Evolutionary conservation across 2,113 vertebrate genomes (phyloP).

Genomic region (Mohoua ochrocephala): DNA sequence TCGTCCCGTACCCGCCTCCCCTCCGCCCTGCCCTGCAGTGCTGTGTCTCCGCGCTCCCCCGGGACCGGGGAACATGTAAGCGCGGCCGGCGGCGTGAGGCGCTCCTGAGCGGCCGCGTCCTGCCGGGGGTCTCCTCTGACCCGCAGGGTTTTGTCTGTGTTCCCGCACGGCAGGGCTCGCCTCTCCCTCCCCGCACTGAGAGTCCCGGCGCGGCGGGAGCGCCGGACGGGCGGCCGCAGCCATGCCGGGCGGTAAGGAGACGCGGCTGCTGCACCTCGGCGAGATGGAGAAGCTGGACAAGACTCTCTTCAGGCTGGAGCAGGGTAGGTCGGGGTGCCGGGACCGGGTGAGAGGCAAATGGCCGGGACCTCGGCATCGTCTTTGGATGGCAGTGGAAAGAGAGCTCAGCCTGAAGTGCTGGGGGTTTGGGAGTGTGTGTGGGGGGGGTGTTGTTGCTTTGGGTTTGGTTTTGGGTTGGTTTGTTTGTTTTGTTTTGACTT

Average conservation of each 20-base stretch:
- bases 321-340: slow-evolving; percentile 70
- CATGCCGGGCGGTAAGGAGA: slow-evolving; percentile 75
- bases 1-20: background rate
- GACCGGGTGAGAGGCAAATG: background rate
- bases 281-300: slow-evolving; percentile 87
- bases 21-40: background rate
- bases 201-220: slow-evolving; percentile 39
- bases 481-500: background rate
- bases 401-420: background rate
- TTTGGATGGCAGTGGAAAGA: background rate
- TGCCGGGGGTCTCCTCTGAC: background rate
- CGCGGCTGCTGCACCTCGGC: slow-evolving; percentile 76
- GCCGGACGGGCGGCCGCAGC: slow-evolving; percentile 39
- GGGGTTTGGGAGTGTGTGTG: background rate
- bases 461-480: background rate
- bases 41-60: background rate
- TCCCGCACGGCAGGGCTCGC: slow-evolving; percentile 36
- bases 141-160: background rate
- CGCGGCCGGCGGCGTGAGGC: background rate
- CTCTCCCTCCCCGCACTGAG: background rate
- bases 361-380: background rate
- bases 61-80: slow-evolving; percentile 41
- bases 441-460: background rate
- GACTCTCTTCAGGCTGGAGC: slow-evolving; percentile 85
- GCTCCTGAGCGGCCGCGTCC: background rate